These are phyloP conservation scores for Hemiprocne comata DNA, from an alignment of 2,113 vertebrate species.

Conservation along the genomic window DNA sequence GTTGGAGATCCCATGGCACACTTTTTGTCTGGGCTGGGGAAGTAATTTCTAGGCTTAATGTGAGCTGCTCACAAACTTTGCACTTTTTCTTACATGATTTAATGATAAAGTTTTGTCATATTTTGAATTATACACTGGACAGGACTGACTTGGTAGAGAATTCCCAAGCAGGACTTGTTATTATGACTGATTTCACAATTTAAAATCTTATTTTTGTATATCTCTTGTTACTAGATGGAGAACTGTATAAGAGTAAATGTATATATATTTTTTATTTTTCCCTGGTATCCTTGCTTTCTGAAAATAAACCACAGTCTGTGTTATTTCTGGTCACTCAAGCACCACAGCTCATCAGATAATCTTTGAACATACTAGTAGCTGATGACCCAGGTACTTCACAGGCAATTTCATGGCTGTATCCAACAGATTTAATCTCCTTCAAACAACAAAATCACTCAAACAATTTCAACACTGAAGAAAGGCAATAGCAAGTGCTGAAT, in stretches of 20 bases:
- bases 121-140: background rate
- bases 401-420: background rate
- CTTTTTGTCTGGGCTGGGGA: background rate
- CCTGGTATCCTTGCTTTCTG: background rate
- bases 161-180: background rate
- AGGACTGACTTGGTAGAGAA: background rate
- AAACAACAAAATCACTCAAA: background rate
- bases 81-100: background rate
- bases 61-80: background rate
- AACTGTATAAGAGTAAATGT: background rate
- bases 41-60: background rate
- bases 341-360: background rate
- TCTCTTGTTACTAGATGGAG: background rate
- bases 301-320: background rate
- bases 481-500: background rate
- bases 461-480: background rate
- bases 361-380: background rate
- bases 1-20: background rate
- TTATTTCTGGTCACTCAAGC: background rate
- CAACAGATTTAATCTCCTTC: background rate
- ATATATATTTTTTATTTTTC: too few species aligned
- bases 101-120: background rate
- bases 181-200: background rate
- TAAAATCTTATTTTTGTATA: background rate
- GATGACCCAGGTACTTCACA: background rate